Base-by-base conservation (phyloP, 2,888 invertebrate genomes). In the Megalurothrips usitatus region DNA sequence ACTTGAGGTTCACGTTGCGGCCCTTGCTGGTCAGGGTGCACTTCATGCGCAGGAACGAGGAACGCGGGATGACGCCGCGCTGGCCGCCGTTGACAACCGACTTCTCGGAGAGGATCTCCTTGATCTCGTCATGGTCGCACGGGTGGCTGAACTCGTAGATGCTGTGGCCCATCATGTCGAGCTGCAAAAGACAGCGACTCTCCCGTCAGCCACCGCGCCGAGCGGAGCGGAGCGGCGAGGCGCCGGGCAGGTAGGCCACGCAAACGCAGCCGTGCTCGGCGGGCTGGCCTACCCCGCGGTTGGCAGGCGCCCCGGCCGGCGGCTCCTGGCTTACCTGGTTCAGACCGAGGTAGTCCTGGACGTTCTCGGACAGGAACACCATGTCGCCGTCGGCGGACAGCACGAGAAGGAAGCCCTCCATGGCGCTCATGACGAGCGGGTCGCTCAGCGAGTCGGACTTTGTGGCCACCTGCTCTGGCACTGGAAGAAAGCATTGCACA, bases 11-110 rank as follows among this genome's bases (percentile, higher is more conserved):
- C 84, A 98, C 95, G 87, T 94, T 97, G 84, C 96, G 91, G n/a
- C 98, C 98, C 86, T 98, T 97, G 86, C 92, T 95, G 26, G 97
- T 97, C 81, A 98, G 90, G 0, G 98, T 97, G 86, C 97, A 97
- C 87, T 98, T 99, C 86, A 99, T 91, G 19, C 98, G 91, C 11
- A 96, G 88, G 83, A 96, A 93, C 85, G 94, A 90, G 28, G 92
- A 92, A 81, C 89, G 90, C 68, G 68, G 68, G 23, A 75, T 26
- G 26, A 75, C 68, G 2, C 91, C 89, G 0, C 88, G 86, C 1
- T 90, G 89, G 19, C 86, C 85, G 28, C 86, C 85, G 47, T 88
- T 87, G 26, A 85, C 85, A 17, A 87, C 84, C 23, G 87, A 84
- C 83, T 90, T 91, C n/a, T 88, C 85, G 0, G 89, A 87, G 26